These are phyloP conservation scores for Drosophila ficusphila DNA, from an alignment of 1,140 invertebrate genomes.

Conservation along the genomic window DNA sequence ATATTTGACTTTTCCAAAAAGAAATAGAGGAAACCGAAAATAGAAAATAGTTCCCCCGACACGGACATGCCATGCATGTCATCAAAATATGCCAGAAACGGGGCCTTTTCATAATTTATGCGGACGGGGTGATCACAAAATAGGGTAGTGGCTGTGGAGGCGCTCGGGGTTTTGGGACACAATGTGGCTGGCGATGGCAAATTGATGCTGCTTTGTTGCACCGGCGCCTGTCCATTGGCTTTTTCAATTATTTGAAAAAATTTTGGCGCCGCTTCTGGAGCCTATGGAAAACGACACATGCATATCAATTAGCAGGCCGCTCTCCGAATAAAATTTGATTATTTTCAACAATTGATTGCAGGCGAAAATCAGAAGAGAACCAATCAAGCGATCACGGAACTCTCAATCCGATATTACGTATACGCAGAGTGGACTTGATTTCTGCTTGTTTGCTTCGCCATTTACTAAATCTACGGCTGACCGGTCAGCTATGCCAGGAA, in stretches of 20 bases:
- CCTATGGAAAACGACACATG: slow-evolving; percentile 35
- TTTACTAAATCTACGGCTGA: slow-evolving; percentile 22
- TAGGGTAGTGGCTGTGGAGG: slow-evolving; percentile 15
- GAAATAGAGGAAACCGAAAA: slow-evolving; percentile 15
- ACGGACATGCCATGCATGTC: slow-evolving; percentile 25
- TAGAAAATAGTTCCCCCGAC: slow-evolving; percentile 16
- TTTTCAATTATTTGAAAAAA: slow-evolving; percentile 62
- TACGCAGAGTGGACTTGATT: slow-evolving; percentile 36
- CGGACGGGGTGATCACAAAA: slow-evolving; percentile 12
- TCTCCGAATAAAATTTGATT: slow-evolving; percentile 27
- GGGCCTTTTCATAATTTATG: slow-evolving; percentile 43
- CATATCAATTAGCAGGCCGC: slow-evolving; percentile 46
- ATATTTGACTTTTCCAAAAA: slow-evolving; percentile 42
- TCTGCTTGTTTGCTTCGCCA: slow-evolving; percentile 36
- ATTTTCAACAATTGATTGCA: slow-evolving; percentile 12
- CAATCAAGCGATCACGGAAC: slow-evolving; percentile 33
- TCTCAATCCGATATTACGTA: slow-evolving; percentile 43
- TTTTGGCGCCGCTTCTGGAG: slow-evolving; percentile 13
- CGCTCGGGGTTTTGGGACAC: neutral
- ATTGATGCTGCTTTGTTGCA: slow-evolving; percentile 30
- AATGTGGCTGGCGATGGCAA: slow-evolving; percentile 39
- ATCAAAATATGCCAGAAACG: slow-evolving; percentile 16
- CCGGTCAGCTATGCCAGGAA: slow-evolving; percentile 11
- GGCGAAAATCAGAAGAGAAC: neutral
- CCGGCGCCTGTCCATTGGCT: slow-evolving; percentile 35